Evolutionary conservation across 2,888 invertebrate species (phyloP).

Genomic region (Mermis nigrescens): DNA sequence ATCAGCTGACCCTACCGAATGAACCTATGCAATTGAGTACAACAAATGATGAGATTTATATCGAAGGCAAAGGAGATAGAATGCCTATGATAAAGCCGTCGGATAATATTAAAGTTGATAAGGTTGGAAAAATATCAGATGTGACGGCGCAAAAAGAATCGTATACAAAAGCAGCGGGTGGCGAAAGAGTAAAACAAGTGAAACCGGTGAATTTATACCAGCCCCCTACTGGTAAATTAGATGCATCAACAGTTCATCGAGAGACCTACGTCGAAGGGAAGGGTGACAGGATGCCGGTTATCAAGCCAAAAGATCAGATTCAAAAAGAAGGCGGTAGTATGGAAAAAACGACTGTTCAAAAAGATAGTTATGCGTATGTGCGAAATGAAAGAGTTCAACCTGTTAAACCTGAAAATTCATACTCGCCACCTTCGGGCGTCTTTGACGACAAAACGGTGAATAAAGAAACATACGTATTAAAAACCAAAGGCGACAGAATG

Average conservation of each 20-base stretch:
- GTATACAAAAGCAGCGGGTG: not conserved
- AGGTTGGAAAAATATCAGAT: not conserved
- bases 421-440: not conserved
- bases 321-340: not conserved
- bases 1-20: too few relatives aligned
- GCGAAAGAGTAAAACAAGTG: not conserved
- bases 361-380: not conserved
- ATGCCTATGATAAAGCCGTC: not conserved
- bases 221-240: not conserved
- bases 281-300: not conserved
- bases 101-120: not conserved
- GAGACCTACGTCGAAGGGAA: not conserved
- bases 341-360: not conserved
- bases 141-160: not conserved
- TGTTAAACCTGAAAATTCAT: not conserved
- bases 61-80: not conserved
- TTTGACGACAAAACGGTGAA: not conserved
- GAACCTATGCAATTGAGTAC: too few relatives aligned
- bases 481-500: not conserved
- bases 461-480: too few relatives aligned
- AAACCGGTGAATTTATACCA: not conserved
- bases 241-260: conserved; percentile 1
- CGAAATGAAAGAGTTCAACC: not conserved
- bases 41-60: not conserved
- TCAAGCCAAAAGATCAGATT: not conserved